Conservation (phyloP, 2,888 invertebrate species). For the Taenaris catops region DNA sequence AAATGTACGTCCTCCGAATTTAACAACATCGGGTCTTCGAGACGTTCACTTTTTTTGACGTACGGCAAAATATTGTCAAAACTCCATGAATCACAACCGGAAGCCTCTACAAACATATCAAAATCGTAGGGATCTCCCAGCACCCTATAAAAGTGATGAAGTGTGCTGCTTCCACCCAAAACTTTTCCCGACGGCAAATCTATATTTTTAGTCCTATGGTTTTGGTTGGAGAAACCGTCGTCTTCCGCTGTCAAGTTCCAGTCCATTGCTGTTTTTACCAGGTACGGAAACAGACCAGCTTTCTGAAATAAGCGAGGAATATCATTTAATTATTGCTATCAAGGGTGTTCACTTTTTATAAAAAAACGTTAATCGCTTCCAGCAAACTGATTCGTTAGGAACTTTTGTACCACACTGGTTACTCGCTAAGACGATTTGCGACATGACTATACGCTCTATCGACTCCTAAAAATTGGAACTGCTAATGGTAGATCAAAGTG, state of each 20-base stretch:
- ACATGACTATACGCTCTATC: too few species aligned
- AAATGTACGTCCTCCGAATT: conserved; percentile 25
- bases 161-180: conserved; percentile 73
- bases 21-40: conserved; percentile 27
- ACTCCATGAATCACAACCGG: conserved; percentile 73
- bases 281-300: conserved; percentile 10
- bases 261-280: conserved; percentile 12
- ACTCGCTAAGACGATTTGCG: too few species aligned
- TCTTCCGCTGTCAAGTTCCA: conserved; percentile 16
- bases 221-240: conserved; percentile 57
- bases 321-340: too few species aligned
- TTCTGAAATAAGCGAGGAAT: conserved; percentile 8
- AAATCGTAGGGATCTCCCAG: conserved; percentile 65
- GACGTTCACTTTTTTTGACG: conserved; percentile 65
- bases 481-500: too few species aligned
- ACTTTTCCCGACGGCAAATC: conserved; percentile 73
- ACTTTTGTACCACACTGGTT: too few species aligned
- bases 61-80: conserved; percentile 66
- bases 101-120: conserved; percentile 57
- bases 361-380: too few species aligned
- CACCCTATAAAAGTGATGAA: conserved; percentile 73
- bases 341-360: too few species aligned
- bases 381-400: too few species aligned
- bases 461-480: too few species aligned
- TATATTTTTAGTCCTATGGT: conserved; percentile 38